Conservation (phyloP, 2,888 invertebrate genomes). For the Cephus nigrinus region DNA sequence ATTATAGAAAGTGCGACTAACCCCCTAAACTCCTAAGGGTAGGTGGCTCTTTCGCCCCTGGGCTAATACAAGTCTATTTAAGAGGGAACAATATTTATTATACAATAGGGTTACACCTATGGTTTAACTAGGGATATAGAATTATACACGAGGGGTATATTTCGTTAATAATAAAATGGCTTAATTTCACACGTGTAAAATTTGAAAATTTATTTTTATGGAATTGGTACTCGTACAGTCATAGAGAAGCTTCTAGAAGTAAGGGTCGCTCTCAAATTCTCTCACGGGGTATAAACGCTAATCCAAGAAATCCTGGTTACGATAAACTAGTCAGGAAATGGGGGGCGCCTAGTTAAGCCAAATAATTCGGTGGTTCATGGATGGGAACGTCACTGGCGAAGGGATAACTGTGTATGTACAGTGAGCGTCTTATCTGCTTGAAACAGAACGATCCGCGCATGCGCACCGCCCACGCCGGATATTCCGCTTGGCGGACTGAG, state of each 20-base stretch:
- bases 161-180: neutral
- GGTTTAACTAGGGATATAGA: neutral
- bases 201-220: neutral
- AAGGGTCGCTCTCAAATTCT: neutral
- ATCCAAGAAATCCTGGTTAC: neutral
- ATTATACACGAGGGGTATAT: neutral
- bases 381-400: conserved; percentile 4
- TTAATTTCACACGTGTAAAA: neutral
- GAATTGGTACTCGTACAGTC: neutral
- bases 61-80: neutral
- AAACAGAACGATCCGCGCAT: conserved; percentile 19
- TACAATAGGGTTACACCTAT: neutral
- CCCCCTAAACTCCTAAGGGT: neutral
- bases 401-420: conserved; percentile 9
- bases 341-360: neutral
- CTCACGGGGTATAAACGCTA: neutral
- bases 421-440: conserved; percentile 16
- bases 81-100: neutral
- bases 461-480: conserved; percentile 2
- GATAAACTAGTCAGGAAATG: neutral
- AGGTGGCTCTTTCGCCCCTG: neutral
- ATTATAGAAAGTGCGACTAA: neutral
- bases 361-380: neutral
- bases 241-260: neutral
- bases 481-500: neutral